A percentile compares a stretch with the other conserved stretches of the same genome.
Conservation (phyloP, 64 coral and sea anemone species). For the Catalaphyllia jardinei region DNA sequence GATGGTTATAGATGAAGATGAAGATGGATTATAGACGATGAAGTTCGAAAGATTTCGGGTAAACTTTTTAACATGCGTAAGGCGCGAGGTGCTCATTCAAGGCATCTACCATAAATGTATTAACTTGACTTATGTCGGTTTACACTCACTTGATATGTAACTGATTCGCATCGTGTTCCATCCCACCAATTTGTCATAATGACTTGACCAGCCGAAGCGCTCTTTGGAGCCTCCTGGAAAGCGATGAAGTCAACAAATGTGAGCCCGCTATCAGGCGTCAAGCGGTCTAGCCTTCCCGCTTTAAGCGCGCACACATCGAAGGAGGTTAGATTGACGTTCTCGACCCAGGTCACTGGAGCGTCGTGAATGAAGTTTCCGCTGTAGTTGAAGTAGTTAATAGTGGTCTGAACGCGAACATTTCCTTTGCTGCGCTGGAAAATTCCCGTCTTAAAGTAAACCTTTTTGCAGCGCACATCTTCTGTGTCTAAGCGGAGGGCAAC, state of each 20-base stretch:
- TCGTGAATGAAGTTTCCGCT: constrained; percentile 64
- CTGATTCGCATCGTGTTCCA: constrained; percentile 49
- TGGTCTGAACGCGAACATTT: constrained; percentile 35
- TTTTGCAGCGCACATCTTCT: constrained; percentile 56
- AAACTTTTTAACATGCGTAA: no score
- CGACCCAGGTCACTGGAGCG: constrained; percentile 76
- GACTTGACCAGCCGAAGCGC: constrained; percentile 37
- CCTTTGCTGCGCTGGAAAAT: constrained; percentile 32
- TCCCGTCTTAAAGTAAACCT: constrained; percentile 15
- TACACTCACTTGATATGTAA: not conserved
- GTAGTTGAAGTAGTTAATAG: constrained; percentile 65
- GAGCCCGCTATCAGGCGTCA: constrained; percentile 56
- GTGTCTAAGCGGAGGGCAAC: constrained; percentile 61
- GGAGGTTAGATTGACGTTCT: constrained; percentile 25
- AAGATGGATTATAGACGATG: no score
- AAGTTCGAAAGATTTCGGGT: no score
- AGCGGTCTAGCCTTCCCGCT: constrained; percentile 67
- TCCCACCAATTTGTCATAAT: constrained; percentile 71
- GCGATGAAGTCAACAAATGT: constrained; percentile 74
- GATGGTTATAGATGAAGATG: no score
- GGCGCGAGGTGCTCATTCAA: no score
- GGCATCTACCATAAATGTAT: no score
- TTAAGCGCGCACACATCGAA: constrained; percentile 71
- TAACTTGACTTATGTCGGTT: not conserved
- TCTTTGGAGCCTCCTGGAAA: constrained; percentile 58